Base-by-base conservation (phyloP, 1,140 invertebrate genomes). In the Drosophila murphyi region DNA sequence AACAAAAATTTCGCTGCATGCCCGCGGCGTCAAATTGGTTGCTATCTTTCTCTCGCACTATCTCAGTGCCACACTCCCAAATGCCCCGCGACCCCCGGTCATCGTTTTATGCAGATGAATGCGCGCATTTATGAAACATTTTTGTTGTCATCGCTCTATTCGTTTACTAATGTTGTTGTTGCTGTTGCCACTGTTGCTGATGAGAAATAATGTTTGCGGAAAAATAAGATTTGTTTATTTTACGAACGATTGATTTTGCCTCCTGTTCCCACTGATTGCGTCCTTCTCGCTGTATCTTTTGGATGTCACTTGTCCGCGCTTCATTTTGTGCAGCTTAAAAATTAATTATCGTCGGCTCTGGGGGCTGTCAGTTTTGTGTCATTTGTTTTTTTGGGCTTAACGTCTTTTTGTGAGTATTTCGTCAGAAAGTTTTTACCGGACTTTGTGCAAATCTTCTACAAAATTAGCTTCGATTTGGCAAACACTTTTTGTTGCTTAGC, bases 201-300 rank as follows among this genome's bases (percentile, higher is more conserved):
- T 88, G 83, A 88, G 78, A 88, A 89, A 89, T 89, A 89, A 89
- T 89, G 85, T 89, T 89, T 89, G 85, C 78, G 85, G 80, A 89
- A 89, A 88, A 89, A 89, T 89, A 89, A 89, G 85, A 89, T 89
- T 89, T 89, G 85, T 89, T 89, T 89, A 89, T 89, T 89, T 89
- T 89, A 88, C 85, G 80, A 89, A 85, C 85, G 85, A 89, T 89
- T 89, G 85, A 89, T 89, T 89, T 81, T 62, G 45, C 50, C 68
- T 47, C 52, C 62, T 73, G 50, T 12, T 41, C 28, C 45, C 31
- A 39, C 29, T 34, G 29, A 50, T 45, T 31, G 7, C 59, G 31
- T 47, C 20, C 41, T 48, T 20, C 37, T n/a, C 32, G 8, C 6
- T 28, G 59, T 47, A 37, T 56, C 48, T 57, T 52, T 31, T 2